Base-by-base conservation (phyloP, 2,797 vertebrate genomes). In the Sternarchorhynchus goeldii region DNA sequence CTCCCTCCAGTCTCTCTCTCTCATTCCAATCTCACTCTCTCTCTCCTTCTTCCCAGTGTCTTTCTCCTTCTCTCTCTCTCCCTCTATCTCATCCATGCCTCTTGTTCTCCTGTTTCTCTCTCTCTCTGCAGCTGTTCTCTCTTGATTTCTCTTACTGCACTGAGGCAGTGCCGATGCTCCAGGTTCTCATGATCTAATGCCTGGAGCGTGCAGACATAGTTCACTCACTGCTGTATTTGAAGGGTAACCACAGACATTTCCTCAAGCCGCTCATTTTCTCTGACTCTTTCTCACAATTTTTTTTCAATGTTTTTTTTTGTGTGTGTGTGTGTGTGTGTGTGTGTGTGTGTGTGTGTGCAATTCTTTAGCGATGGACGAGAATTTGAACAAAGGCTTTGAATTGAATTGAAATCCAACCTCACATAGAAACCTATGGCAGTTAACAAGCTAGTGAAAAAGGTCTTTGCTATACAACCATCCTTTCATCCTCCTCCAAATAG, bases 111-210 rank as follows among this genome's bases (percentile, higher is more conserved):
- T 68, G 10, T 68, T 4, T 70, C 65, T 45, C 65, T 25, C 39
- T 70, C 70, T 32, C 65, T 21, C 66, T 81, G 68, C 76, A 83
- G 79, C 77, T 83, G 83, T 73, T 77, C 62, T 34, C 81, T 59
- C 62, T 83, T 84, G 81, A 77, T 86, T 77, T 77, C 66, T 77
- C 78, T 75, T 14, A 50, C 77, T 69, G 75, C 81, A 83, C 81
- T 71, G 81, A 85, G 73, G 75, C 81, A 36, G 74, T 59, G 80
- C 70, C 41, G 50, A 63, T 79, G 73, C 64, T 71, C 69, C 82
- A 84, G 79, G 68, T 87, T 84, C 82, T 84, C 84, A 84, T 87
- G 81, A 87, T 83, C 81, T 87, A 85, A 82, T 79, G 75, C 76
- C 68, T 75, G 67, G 78, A 82, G 75, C 75, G 67, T 76, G 73